Evolutionary conservation across 2,797 vertebrate genomes (phyloP), one percentile per base, ranked within the genome.

Genomic region (Pangasius larnaudii): DNA sequence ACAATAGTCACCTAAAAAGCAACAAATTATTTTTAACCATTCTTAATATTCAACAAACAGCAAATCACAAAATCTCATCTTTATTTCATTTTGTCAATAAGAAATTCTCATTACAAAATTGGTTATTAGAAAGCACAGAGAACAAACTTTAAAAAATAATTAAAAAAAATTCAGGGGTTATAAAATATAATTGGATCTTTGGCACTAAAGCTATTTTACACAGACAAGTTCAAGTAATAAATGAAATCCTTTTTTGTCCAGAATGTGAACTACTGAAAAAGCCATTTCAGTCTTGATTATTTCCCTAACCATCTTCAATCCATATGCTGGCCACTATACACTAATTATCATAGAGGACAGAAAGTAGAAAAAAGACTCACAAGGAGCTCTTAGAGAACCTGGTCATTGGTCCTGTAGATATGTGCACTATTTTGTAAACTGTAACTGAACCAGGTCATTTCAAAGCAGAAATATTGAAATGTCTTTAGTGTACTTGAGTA

Each of bases 21-120:
- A 58, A 58, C 30, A 36, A 33, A 78, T 53, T 53, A 0, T 18
- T 78, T 19, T 33, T 19, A 14, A 42, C 36, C 19, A 61, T 36
- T 61, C 33, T 53, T 22, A 51, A 58, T 53, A 42, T 59, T 14
- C 80, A 69, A 39, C 22, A 83, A 59, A 88, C 8, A 80, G 33
- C 14, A 27, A 36, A 7, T 27, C 86, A 67, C 91, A 94, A 92
- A 90, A 78, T 92, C 92, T 30, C 79, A 75, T 90, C 61, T 91
- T 95, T 95, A 95, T 95, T 94, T 82, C 79, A 88, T 49, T 91
- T 88, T 92, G 89, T 90, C 88, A 87, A 90, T 91, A 93, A 78
- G 85, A 88, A 91, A 63, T 82, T 88, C 89, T 85, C 85, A 95
- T 95, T 91, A 94, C 53, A 94, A 93, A 91, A 90, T 94, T 91